Conservation (phyloP, 2,113 vertebrate species). For the Gasterosteus nipponicus region DNA sequence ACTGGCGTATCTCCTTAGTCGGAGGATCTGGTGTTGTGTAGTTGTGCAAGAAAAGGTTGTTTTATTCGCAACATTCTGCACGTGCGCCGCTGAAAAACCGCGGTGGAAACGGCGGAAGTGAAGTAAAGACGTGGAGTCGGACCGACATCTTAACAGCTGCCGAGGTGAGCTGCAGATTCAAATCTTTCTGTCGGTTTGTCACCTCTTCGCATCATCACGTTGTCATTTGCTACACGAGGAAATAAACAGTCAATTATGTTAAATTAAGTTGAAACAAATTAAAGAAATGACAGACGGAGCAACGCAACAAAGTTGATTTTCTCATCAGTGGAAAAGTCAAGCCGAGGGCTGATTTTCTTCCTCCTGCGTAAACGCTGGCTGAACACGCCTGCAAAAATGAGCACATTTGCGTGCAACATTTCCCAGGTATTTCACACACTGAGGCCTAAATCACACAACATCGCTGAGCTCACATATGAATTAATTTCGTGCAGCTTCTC, state of each 20-base stretch:
- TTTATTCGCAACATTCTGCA: background rate
- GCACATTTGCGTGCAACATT: background rate
- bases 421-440: slow-evolving; percentile 2
- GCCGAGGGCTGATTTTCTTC: background rate
- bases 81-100: background rate
- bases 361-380: background rate
- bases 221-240: no score
- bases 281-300: background rate
- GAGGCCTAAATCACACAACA: background rate
- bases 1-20: background rate
- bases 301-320: background rate
- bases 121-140: background rate
- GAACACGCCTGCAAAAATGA: no score
- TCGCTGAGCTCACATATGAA: slow-evolving; percentile 20
- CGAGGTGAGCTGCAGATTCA: background rate
- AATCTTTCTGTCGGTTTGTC: background rate
- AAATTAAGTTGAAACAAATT: no score
- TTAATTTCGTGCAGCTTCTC: slow-evolving; percentile 18
- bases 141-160: background rate
- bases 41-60: background rate
- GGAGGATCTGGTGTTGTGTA: no score
- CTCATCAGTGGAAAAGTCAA: background rate
- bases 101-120: background rate
- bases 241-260: no score
- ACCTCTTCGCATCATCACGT: no score